These are phyloP conservation scores for Semnopithecus entellus DNA, from an alignment of 2,113 vertebrate species.

Conservation along the genomic window DNA sequence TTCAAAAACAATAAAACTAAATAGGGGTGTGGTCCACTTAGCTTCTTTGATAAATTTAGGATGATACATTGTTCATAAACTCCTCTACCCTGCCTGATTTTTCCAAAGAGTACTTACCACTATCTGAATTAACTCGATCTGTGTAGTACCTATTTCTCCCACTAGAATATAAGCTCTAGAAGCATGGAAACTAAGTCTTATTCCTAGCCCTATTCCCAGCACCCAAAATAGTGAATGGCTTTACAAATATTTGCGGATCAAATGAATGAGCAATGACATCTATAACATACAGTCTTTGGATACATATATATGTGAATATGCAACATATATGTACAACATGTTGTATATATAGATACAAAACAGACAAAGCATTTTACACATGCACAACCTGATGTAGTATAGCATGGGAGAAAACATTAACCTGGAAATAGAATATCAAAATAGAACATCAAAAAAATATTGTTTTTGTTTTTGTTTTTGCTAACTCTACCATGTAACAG, in stretches of 20 bases:
- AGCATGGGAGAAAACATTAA: not conserved
- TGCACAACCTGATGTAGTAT: not conserved
- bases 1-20: constrained; percentile 21
- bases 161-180: not conserved
- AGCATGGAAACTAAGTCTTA: not conserved
- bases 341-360: not conserved
- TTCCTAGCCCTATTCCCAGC: not conserved
- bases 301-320: not conserved
- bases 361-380: not conserved
- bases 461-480: not conserved
- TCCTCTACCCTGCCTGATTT: not conserved
- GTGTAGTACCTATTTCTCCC: not conserved
- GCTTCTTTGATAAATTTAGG: not conserved
- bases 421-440: not conserved
- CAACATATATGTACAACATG: not conserved
- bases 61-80: not conserved
- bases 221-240: not conserved
- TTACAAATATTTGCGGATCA: not conserved
- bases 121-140: not conserved
- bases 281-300: not conserved
- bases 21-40: not conserved
- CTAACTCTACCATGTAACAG: not conserved
- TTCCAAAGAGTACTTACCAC: not conserved
- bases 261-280: not conserved
- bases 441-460: not conserved